A percentile compares a stretch with the other conserved stretches of the same genome.
Evolutionary conservation across 2,113 vertebrate genomes (phyloP).

Genomic region (Sylvilagus bachmani): DNA sequence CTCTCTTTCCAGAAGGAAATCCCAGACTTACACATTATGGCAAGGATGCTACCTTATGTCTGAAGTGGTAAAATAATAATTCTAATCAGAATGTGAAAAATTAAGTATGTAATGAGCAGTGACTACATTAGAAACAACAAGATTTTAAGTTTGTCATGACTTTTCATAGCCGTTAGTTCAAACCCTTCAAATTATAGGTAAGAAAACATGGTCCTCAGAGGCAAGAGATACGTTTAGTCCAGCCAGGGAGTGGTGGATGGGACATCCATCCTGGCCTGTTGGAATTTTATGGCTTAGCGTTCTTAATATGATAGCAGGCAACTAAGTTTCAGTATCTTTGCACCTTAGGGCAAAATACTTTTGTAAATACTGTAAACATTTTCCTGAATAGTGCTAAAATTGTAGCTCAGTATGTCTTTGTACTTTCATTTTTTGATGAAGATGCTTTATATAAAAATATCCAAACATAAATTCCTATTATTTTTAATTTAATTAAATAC

Average conservation of each 20-base stretch:
- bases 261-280: not conserved
- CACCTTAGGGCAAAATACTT: not conserved
- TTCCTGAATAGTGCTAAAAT: not conserved
- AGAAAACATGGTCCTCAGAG: not conserved
- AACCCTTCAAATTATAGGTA: not conserved
- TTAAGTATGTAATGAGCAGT: not conserved
- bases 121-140: not conserved
- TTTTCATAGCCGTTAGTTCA: not conserved
- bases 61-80: not conserved
- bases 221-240: not conserved
- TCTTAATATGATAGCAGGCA: not conserved
- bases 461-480: not conserved
- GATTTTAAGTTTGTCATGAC: not conserved
- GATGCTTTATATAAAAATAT: conserved; percentile 16
- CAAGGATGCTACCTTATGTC: not conserved
- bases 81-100: not conserved
- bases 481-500: conserved; percentile 3
- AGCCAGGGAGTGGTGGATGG: not conserved
- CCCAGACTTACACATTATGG: not conserved
- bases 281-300: not conserved
- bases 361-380: not conserved
- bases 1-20: not conserved
- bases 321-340: not conserved
- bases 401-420: not conserved
- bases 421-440: not conserved